Base-by-base conservation (phyloP, 2,113 vertebrate species). In the Numenius arquata region DNA sequence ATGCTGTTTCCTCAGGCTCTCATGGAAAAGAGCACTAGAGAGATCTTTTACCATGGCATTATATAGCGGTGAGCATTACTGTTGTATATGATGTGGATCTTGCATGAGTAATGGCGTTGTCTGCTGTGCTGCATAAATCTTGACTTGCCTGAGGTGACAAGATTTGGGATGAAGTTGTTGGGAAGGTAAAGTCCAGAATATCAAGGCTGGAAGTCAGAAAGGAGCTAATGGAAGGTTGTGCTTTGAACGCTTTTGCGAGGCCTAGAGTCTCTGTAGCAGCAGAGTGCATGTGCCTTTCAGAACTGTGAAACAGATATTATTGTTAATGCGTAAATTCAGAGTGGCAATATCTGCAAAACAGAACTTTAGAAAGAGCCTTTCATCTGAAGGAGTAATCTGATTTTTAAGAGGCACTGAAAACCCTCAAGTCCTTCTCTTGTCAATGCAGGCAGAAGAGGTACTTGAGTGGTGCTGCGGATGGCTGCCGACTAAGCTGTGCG, bases 41-140 rank as follows among this genome's bases (percentile, higher is more conserved):
- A 15, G 13, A 8, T 56, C 8, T 70, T n/a, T 62, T 25, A 29
- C 9, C 9, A 6, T 83, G 45, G 2, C 25, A 4, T 29, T 41
- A 6, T 50, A 75, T 56, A 52, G 53, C 38, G 25, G 10, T 0
- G 2, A 58, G 14, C 5, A 3, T 48, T 91, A 34, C 21, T 68
- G 4, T 34, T 23, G 17, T 2, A 0, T 26, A 1, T 9, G 23
- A 14, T 53, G 52, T 41, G 30, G 2, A 17, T 62, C 26, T 66
- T 93, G 58, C 32, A 21, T 11, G 5, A 2, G 0, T 6, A 41
- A 30, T 43, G 61, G 5, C 2, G 1, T 7, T 53, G 0, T 12
- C 65, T 62, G 17, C 29, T 61, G 38, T 74, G 45, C 20, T 74
- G 29, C 15, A 2, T 3, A 43, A 62, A 30, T 41, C 21, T 78